A percentile compares a stretch with the other conserved stretches of the same genome.
Conservation (phyloP, 1,140 invertebrate genomes). For the Apis laboriosa region DNA sequence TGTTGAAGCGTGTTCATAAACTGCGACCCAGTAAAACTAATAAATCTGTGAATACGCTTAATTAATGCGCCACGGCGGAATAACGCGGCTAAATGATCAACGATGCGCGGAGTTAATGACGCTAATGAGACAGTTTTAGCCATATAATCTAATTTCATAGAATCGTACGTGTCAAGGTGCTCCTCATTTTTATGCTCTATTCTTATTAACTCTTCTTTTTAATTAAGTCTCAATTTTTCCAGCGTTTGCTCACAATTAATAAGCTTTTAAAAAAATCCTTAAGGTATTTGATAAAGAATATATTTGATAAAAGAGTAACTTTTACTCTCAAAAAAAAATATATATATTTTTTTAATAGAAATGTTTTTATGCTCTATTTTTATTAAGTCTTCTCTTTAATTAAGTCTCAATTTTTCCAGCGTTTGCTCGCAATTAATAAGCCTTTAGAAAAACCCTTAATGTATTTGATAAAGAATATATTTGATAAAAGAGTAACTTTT, state of each 20-base stretch:
- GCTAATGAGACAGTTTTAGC: constrained; percentile 47
- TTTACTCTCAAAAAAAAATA: no score
- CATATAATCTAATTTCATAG: constrained; percentile 15
- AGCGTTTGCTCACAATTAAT: neutral
- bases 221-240: neutral
- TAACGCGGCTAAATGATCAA: constrained; percentile 47
- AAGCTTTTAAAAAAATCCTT: no score
- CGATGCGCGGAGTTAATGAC: constrained; percentile 17
- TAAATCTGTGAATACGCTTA: constrained; percentile 49
- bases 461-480: no score
- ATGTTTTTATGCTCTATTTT: neutral
- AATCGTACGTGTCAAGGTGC: neutral
- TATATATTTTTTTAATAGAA: no score
- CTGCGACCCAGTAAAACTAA: constrained; percentile 55
- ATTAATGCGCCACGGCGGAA: constrained; percentile 43
- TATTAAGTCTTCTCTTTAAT: neutral
- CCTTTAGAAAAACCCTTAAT: no score
- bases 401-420: neutral
- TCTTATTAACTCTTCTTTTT: neutral
- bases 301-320: no score
- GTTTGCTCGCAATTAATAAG: neutral
- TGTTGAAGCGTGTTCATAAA: neutral
- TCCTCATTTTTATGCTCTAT: neutral
- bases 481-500: no score
- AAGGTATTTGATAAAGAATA: no score